These are phyloP conservation scores for Gryllus longicercus DNA, from an alignment of 2,888 invertebrate genomes.

Conservation along the genomic window DNA sequence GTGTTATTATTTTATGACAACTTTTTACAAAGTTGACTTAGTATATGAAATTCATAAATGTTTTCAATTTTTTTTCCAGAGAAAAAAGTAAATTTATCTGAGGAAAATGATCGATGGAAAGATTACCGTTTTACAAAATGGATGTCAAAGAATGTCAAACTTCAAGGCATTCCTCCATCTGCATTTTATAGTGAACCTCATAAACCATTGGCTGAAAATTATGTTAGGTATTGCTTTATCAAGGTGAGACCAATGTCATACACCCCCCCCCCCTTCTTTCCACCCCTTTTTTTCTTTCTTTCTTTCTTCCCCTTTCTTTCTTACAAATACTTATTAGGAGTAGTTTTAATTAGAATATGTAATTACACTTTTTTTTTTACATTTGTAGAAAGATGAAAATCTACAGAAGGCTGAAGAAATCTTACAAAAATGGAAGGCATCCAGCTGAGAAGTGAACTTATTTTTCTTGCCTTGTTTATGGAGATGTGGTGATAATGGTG, in stretches of 20 bases:
- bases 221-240: constrained; percentile 89
- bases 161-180: constrained; percentile 90
- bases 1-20: no score
- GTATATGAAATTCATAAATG: no score
- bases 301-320: neutral
- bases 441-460: neutral
- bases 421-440: constrained; percentile 57
- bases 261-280: neutral
- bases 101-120: constrained; percentile 67
- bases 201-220: constrained; percentile 78
- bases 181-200: constrained; percentile 84
- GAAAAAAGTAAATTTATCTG: constrained; percentile 63
- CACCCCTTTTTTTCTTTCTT: neutral
- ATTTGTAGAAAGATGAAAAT: constrained; percentile 70
- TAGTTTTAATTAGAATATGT: no score
- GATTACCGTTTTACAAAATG: constrained; percentile 95
- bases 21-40: no score
- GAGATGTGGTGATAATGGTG: no score
- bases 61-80: constrained; percentile 47
- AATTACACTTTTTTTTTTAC: constrained; percentile 36
- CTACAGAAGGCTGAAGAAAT: constrained; percentile 63
- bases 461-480: neutral
- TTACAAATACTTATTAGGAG: neutral
- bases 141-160: constrained; percentile 87
- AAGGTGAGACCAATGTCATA: constrained; percentile 59